phyloP scores from a whole-genome alignment of 1,140 invertebrate species.

The Brachionus asplanchnoidis region DNA sequence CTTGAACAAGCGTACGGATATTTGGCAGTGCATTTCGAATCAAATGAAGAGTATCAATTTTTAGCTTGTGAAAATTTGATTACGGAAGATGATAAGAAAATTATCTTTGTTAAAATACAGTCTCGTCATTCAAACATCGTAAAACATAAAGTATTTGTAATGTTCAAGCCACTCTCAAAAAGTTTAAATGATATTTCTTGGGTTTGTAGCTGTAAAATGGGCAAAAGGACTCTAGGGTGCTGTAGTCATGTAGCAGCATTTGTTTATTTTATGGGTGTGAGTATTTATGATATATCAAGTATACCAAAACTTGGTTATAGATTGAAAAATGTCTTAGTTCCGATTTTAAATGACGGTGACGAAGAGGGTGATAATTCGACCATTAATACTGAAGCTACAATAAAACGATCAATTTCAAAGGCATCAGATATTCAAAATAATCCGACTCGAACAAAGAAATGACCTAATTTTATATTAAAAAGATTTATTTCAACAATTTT shows the following conservation, averaged over 20 bases:
- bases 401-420: background rate
- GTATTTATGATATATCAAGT: background rate
- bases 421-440: background rate
- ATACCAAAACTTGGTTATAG: background rate
- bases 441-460: background rate
- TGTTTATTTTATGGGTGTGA: background rate
- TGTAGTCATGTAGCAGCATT: background rate
- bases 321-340: background rate
- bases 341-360: background rate
- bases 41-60: conserved; percentile 5
- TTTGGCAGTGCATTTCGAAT: background rate
- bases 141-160: background rate
- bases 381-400: background rate
- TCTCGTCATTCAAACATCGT: background rate
- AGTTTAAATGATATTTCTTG: background rate
- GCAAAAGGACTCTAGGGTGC: background rate
- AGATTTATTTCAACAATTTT: background rate
- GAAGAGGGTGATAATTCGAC: background rate
- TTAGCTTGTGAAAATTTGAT: background rate
- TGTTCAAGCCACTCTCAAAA: background rate
- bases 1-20: background rate
- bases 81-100: background rate
- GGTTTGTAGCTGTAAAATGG: background rate
- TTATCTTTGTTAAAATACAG: background rate
- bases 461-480: background rate